These are phyloP conservation scores for Parnassius smintheus DNA, from an alignment of 2,888 invertebrate genomes.

Conservation along the genomic window DNA sequence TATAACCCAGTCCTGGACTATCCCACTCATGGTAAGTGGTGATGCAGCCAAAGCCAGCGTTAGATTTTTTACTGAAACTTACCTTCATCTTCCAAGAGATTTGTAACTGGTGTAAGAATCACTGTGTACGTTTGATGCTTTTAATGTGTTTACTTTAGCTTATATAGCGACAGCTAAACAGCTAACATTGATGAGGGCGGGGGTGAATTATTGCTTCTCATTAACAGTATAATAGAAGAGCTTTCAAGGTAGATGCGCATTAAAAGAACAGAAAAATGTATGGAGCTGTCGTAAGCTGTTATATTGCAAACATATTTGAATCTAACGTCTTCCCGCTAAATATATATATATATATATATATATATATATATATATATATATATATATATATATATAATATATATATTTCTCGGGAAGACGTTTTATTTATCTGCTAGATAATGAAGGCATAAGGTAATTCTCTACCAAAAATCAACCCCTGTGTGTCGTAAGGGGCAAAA, in stretches of 20 bases:
- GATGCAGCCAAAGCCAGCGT: too few species aligned
- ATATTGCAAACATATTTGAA: not conserved
- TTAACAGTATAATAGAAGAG: constrained; percentile 61
- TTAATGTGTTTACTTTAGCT: constrained; percentile 36
- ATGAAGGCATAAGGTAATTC: too few species aligned
- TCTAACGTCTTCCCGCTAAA: too few species aligned
- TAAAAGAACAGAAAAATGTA: constrained; percentile 33
- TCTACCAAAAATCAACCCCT: too few species aligned
- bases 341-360: too few species aligned
- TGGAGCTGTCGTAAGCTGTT: constrained; percentile 40
- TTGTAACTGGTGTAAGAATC: constrained; percentile 10
- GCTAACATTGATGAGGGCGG: constrained; percentile 38
- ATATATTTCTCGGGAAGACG: too few species aligned
- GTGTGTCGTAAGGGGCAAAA: too few species aligned
- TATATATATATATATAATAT: too few species aligned
- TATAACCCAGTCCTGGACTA: too few species aligned
- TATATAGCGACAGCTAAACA: constrained; percentile 51
- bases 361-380: too few species aligned
- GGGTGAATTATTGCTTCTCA: constrained; percentile 68
- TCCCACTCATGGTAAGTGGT: too few species aligned
- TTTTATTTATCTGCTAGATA: too few species aligned
- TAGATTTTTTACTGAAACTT: constrained; percentile 22
- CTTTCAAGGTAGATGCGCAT: constrained; percentile 59
- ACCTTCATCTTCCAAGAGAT: constrained; percentile 45
- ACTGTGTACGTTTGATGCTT: constrained; percentile 22